Base-by-base conservation (phyloP, 1,140 invertebrate genomes). In the Pseudomyrmex gracilis region DNA sequence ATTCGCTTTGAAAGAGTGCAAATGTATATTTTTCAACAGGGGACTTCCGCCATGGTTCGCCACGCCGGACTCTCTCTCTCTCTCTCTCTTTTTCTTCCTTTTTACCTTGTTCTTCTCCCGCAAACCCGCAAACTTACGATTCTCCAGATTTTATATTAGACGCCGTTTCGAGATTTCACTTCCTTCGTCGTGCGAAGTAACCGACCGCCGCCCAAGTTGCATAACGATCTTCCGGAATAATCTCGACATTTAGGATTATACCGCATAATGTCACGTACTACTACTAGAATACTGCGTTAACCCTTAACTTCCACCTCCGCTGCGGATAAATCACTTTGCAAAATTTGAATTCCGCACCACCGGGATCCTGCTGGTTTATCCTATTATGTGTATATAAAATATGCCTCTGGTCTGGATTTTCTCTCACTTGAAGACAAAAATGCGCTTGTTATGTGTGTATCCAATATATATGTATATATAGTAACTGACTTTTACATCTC, bases 1-100 rank as follows among this genome's bases (percentile, higher is more conserved):
- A 86, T 84, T 90, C 80, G 2, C 57, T 68, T 63, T 85, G 76
- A 90, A 90, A 90, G 83, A 82, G 34, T 5, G 58, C 47, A 51
- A 68, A 70, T 84, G 84, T 89, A 88, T 90, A 90, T 90, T 90
- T 90, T 90, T 47, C 86, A 60, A 58, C 60, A 76, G 85, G 78
- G 55, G 88, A 90, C 66, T 85, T 87, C 70, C 53, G 58, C 61
- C 61, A 24, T 83, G 53, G 57, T 67, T 49, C 66, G 24, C 22
- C 43, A 2, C 53, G 12, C 17, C 1, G 5, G 34, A n/a, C 13
- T 15, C 12, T 57, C 70, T 77, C 24, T 58, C 8, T 71, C 22
- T 5, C 70, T 15, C 43, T 58, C 20, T 55, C n/a, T 66, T 58
- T 5, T 45, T 24, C 24, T 55, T 24, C 20, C 15, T 57, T 68